These are phyloP conservation scores for Mimachlamys varia DNA, from an alignment of 2,888 invertebrate genomes.

Conservation along the genomic window DNA sequence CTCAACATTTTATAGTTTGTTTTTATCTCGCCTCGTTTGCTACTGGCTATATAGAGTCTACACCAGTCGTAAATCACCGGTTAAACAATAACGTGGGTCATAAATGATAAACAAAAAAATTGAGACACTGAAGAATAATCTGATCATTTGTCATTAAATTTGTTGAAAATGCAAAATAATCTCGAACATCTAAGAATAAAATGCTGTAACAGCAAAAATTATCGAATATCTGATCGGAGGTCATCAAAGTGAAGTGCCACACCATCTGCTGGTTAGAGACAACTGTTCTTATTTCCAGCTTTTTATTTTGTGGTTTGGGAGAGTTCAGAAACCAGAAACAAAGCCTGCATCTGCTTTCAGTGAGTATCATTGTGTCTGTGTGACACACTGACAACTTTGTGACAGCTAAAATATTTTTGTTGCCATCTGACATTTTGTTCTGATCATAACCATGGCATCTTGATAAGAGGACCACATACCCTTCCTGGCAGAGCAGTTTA, in stretches of 20 bases:
- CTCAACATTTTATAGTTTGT: constrained; percentile 16
- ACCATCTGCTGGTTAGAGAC: neutral
- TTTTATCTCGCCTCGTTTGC: constrained; percentile 12
- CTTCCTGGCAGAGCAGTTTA: neutral
- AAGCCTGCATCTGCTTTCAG: neutral
- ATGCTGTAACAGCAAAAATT: neutral
- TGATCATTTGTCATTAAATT: neutral
- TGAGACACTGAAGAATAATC: neutral
- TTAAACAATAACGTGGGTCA: constrained; percentile 19
- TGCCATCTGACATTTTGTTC: constrained; percentile 14
- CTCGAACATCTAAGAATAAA: neutral
- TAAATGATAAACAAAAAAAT: constrained; percentile 13
- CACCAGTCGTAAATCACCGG: neutral
- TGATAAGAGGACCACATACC: neutral
- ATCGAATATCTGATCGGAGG: neutral
- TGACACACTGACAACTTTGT: neutral
- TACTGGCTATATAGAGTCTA: neutral
- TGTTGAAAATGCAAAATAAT: neutral
- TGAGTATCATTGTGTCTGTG: neutral
- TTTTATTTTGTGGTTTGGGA: neutral
- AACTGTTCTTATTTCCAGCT: neutral
- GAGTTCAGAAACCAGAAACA: neutral
- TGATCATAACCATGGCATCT: neutral
- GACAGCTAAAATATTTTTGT: neutral
- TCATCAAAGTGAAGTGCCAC: neutral